Conservation (phyloP, 2,113 vertebrate genomes). For the Clarias gariepinus region DNA sequence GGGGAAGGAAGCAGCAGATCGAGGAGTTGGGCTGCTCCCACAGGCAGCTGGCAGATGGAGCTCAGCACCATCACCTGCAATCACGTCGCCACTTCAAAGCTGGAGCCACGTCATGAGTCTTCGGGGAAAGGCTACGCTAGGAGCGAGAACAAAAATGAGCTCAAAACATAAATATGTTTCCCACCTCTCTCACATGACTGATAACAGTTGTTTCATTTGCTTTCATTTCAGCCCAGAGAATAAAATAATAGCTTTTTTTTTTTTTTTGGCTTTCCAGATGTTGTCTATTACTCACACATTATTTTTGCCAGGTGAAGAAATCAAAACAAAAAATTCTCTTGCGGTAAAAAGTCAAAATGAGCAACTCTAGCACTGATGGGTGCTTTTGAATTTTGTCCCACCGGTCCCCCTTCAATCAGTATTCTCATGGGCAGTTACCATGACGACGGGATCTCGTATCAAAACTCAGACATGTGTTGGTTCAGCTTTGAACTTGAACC, state of each 20-base stretch:
- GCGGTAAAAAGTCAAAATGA: background rate
- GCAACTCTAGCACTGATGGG: background rate
- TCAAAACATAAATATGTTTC: too few species aligned
- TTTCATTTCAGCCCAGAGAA: too few species aligned
- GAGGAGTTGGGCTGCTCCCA: background rate
- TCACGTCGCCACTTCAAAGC: background rate
- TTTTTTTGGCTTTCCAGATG: background rate
- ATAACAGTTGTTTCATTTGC: too few species aligned
- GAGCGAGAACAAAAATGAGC: background rate
- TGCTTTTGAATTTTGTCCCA: constrained; percentile 11
- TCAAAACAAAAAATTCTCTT: background rate
- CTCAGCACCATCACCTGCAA: background rate
- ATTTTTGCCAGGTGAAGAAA: background rate
- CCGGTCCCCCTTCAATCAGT: constrained; percentile 18
- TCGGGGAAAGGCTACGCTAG: background rate
- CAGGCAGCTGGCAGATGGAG: constrained; percentile 21
- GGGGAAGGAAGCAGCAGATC: background rate
- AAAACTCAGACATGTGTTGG: constrained; percentile 12
- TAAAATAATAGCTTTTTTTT: too few species aligned
- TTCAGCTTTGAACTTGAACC: background rate
- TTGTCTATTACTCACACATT: background rate
- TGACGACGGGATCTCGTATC: constrained; percentile 33
- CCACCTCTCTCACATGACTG: too few species aligned
- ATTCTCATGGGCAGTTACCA: constrained; percentile 39
- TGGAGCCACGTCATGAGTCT: background rate